A percentile compares a stretch with the other conserved stretches of the same genome.
Evolutionary conservation across 2,113 vertebrate species (phyloP).

Genomic region (Henicopernis longicauda): DNA sequence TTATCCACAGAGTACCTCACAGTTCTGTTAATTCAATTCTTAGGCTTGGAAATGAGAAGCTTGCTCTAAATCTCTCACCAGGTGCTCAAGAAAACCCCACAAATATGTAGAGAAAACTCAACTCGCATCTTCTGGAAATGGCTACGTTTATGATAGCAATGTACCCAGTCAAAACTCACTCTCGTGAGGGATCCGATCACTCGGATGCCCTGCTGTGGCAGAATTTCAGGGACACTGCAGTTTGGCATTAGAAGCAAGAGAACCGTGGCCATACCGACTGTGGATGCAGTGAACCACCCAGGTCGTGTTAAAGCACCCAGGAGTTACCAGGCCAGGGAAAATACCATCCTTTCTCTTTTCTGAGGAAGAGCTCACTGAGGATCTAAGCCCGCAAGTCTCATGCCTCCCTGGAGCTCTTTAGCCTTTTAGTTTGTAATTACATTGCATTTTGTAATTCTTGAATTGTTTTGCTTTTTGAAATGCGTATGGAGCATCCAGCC

Average conservation of each 20-base stretch:
- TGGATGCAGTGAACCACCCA: background rate
- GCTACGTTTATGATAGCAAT: background rate
- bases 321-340: background rate
- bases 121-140: background rate
- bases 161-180: background rate
- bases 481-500: background rate
- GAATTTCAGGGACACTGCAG: background rate
- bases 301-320: background rate
- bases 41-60: background rate
- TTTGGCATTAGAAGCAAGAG: background rate
- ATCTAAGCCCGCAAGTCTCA: background rate
- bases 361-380: background rate
- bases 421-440: background rate
- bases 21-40: background rate
- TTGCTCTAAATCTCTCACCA: background rate
- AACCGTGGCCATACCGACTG: rapidly evolving
- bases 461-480: background rate
- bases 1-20: background rate
- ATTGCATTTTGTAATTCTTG: background rate
- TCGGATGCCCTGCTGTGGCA: background rate
- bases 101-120: background rate
- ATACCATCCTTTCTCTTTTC: background rate
- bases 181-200: background rate
- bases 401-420: background rate
- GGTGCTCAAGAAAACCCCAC: background rate